Evolutionary conservation across 1,140 invertebrate species (phyloP).

Genomic region (Diachasma alloeum): DNA sequence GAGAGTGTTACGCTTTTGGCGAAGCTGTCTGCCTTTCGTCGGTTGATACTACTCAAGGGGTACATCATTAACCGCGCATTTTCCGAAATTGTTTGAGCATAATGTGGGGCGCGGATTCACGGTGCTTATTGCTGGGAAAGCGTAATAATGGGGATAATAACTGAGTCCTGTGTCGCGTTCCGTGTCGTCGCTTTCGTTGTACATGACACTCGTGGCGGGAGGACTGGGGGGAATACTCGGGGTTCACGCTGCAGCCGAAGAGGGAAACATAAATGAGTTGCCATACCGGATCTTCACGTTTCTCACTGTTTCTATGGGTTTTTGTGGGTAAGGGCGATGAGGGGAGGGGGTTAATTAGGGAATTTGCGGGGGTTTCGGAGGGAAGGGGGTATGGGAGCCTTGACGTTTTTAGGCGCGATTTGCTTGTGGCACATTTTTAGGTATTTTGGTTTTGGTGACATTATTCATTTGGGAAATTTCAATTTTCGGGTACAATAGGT

Average conservation of each 20-base stretch:
- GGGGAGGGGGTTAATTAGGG: background rate
- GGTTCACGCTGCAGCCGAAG: background rate
- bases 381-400: too few species aligned
- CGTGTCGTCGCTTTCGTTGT: constrained; percentile 6
- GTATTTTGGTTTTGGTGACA: too few species aligned
- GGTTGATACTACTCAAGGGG: background rate
- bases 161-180: background rate
- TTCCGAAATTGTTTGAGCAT: background rate
- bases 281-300: background rate
- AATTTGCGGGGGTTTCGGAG: too few species aligned
- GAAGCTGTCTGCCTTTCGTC: background rate
- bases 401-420: too few species aligned
- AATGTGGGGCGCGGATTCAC: background rate
- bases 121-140: background rate
- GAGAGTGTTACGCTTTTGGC: background rate
- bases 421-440: too few species aligned
- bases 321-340: background rate
- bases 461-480: too few species aligned
- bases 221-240: background rate
- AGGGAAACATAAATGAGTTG: constrained; percentile 9
- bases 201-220: background rate
- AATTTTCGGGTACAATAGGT: too few species aligned
- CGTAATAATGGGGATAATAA: background rate
- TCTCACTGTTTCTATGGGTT: background rate
- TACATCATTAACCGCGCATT: background rate